Percentiles rank a stretch among this genome's conserved stretches.
These are phyloP conservation scores for Archegozetes longisetosus DNA, from an alignment of 1,140 invertebrate genomes.

Conservation along the genomic window DNA sequence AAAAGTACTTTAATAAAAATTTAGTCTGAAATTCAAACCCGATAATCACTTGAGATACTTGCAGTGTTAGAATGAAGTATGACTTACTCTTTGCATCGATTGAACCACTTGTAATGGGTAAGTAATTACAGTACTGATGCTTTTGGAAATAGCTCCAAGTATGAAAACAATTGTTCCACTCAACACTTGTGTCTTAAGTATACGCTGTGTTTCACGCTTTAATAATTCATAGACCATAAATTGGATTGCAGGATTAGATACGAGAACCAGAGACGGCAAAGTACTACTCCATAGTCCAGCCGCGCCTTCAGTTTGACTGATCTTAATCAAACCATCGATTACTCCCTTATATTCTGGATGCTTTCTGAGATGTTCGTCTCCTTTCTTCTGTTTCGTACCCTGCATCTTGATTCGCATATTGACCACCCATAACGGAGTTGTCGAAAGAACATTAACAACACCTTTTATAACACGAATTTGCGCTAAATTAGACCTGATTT, in stretches of 20 bases:
- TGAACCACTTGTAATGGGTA: conserved; percentile 80
- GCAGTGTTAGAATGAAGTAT: not conserved
- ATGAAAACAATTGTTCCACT: conserved; percentile 39
- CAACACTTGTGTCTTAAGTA: conserved; percentile 28
- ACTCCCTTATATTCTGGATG: conserved; percentile 33
- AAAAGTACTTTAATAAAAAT: too few relatives aligned
- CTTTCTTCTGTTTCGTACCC: conserved; percentile 26
- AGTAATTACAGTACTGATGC: conserved; percentile 59
- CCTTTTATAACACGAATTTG: too few relatives aligned
- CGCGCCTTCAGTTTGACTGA: conserved; percentile 50
- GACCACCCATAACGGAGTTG: conserved; percentile 78
- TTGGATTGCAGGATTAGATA: conserved; percentile 72
- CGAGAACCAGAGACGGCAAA: conserved; percentile 60
- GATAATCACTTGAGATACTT: too few relatives aligned
- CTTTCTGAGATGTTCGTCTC: conserved; percentile 11
- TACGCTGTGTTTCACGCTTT: conserved; percentile 40
- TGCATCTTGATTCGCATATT: conserved; percentile 69
- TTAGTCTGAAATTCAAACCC: too few relatives aligned
- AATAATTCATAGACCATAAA: conserved; percentile 76
- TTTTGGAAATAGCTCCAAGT: conserved; percentile 60
- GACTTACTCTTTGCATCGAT: conserved; percentile 49
- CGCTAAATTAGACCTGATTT: too few relatives aligned
- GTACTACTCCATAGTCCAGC: conserved; percentile 60
- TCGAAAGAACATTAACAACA: conserved; percentile 60
- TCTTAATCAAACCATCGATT: conserved; percentile 37